Conservation (phyloP, 2,888 invertebrate species). For the Agonopterix alstromeriana region DNA sequence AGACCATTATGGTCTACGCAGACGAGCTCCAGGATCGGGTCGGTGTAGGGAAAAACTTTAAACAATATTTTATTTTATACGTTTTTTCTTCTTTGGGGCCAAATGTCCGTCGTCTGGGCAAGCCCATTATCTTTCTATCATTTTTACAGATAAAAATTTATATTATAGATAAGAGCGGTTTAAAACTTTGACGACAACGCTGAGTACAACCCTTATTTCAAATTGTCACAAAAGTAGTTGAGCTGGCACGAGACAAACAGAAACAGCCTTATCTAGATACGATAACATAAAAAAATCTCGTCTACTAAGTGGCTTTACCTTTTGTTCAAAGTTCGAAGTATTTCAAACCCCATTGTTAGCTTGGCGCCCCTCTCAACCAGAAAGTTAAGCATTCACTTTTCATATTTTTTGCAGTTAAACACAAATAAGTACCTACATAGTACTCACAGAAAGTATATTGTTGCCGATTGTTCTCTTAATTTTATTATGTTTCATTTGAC, state of each 20-base stretch:
- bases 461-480: background rate
- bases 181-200: background rate
- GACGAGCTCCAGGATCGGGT: no score
- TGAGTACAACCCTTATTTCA: background rate
- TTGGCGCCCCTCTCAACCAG: constrained; percentile 15
- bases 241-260: constrained; percentile 18
- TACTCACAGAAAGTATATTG: background rate
- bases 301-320: no score
- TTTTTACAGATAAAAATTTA: no score
- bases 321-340: constrained; percentile 5
- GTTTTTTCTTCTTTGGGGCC: no score
- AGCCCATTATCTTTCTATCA: no score
- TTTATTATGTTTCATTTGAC: constrained; percentile 29
- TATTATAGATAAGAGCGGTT: no score
- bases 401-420: background rate
- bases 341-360: constrained; percentile 11
- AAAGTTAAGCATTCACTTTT: no score
- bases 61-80: no score
- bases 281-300: constrained; percentile 15
- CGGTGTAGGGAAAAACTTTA: no score
- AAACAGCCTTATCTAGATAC: constrained; percentile 11
- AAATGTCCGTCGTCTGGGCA: no score
- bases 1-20: no score
- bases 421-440: background rate
- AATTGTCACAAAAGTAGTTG: background rate